These are phyloP conservation scores for Calidris pygmaea DNA, from an alignment of 2,113 vertebrate species.

Conservation along the genomic window DNA sequence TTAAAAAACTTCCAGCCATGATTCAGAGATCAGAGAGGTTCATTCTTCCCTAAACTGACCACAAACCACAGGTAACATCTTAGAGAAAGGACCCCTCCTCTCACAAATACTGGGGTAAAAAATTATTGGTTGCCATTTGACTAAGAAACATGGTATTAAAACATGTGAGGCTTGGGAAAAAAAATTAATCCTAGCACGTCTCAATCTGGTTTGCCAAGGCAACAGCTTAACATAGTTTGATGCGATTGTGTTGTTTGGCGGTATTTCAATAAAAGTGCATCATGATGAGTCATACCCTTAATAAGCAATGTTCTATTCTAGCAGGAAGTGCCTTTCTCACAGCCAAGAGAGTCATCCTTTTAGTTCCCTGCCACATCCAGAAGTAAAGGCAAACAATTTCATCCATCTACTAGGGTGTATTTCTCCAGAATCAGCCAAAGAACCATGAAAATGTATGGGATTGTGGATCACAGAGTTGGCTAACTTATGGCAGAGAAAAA, in stretches of 20 bases:
- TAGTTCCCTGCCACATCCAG: not conserved
- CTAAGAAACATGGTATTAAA: not conserved
- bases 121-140: not conserved
- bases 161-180: not conserved
- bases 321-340: conserved; percentile 46
- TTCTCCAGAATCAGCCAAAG: conserved; percentile 4
- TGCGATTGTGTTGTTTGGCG: not conserved
- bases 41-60: not conserved
- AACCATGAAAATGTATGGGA: not conserved
- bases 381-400: not conserved
- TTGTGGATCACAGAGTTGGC: not conserved
- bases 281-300: conserved; percentile 28
- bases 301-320: conserved; percentile 50
- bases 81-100: not conserved
- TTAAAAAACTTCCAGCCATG: not conserved
- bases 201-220: conserved; percentile 45
- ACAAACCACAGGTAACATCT: not conserved
- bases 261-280: conserved; percentile 16
- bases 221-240: conserved; percentile 46
- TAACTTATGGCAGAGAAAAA: not conserved
- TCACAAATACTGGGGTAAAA: not conserved
- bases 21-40: not conserved
- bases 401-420: not conserved
- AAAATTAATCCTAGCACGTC: not conserved
- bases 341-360: conserved; percentile 19